Conservation (phyloP, 2,113 vertebrate species). For the Glaucidium brasilianum region DNA sequence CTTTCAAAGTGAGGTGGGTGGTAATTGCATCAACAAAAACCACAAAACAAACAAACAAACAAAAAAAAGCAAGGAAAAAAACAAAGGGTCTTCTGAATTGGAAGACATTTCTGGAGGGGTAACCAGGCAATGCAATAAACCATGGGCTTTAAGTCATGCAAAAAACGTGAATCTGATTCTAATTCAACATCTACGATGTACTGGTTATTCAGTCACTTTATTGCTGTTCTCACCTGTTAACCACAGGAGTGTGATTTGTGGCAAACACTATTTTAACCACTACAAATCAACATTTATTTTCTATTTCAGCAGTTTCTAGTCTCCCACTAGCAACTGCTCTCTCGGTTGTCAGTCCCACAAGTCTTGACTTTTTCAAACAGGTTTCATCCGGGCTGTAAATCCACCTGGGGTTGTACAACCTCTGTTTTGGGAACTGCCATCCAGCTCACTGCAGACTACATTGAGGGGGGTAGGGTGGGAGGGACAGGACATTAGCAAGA, state of each 20-base stretch:
- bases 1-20: neutral
- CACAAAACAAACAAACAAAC: too few species aligned
- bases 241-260: fast-evolving
- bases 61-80: neutral
- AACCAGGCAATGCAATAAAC: neutral
- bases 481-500: neutral
- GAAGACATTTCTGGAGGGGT: neutral
- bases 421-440: neutral
- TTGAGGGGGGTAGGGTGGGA: too few species aligned
- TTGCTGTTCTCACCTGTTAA: neutral
- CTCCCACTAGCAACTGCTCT: neutral
- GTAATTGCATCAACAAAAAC: neutral
- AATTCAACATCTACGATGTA: neutral
- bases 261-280: neutral
- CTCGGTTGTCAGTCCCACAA: neutral
- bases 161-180: neutral
- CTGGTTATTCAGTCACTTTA: neutral
- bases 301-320: neutral
- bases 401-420: fast-evolving
- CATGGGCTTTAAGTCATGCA: neutral
- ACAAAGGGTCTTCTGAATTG: neutral
- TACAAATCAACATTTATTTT: neutral
- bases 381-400: neutral
- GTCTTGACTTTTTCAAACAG: neutral
- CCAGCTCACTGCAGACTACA: neutral